Conservation (phyloP, 2,888 invertebrate species). For the Dolichomitus sp. region DNA sequence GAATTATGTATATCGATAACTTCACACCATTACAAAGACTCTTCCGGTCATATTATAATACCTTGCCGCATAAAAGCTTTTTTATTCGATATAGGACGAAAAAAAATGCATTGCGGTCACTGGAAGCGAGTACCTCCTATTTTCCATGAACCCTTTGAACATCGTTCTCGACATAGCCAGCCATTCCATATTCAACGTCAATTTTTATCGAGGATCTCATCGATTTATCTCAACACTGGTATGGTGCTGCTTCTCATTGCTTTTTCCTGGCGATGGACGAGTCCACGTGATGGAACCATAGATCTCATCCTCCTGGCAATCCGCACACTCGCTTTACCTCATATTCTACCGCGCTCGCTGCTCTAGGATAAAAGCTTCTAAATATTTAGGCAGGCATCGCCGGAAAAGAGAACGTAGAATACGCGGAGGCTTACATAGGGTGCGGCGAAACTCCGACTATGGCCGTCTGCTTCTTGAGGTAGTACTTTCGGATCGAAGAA, state of each 20-base stretch:
- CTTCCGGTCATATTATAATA: background rate
- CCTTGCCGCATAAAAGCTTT: conserved; percentile 51
- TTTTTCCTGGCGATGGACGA: conserved; percentile 1
- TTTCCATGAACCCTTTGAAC: conserved; percentile 57
- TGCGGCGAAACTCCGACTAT: conserved; percentile 12
- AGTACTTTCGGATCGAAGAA: conserved; percentile 27
- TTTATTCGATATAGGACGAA: conserved; percentile 47
- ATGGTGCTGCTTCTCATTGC: background rate
- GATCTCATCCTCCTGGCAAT: conserved; percentile 21
- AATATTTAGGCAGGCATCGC: conserved; percentile 73
- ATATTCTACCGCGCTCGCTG: conserved; percentile 2
- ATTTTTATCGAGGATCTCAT: conserved; percentile 56
- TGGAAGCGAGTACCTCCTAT: conserved; percentile 40
- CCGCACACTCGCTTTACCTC: conserved; percentile 22
- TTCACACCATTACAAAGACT: background rate
- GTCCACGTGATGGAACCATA: background rate
- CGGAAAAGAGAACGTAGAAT: conserved; percentile 44
- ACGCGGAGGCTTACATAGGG: conserved; percentile 39
- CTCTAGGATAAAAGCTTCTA: conserved; percentile 73
- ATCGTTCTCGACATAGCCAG: conserved; percentile 8
- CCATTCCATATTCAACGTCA: conserved; percentile 13
- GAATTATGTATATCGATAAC: conserved; percentile 36
- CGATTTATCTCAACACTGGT: conserved; percentile 30
- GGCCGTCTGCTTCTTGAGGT: conserved; percentile 25
- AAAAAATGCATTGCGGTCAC: conserved; percentile 14